Percentiles rank a stretch among this genome's conserved stretches.
Evolutionary conservation across 2,797 vertebrate species (phyloP).

Genomic region (Pseudochirops cupreus): DNA sequence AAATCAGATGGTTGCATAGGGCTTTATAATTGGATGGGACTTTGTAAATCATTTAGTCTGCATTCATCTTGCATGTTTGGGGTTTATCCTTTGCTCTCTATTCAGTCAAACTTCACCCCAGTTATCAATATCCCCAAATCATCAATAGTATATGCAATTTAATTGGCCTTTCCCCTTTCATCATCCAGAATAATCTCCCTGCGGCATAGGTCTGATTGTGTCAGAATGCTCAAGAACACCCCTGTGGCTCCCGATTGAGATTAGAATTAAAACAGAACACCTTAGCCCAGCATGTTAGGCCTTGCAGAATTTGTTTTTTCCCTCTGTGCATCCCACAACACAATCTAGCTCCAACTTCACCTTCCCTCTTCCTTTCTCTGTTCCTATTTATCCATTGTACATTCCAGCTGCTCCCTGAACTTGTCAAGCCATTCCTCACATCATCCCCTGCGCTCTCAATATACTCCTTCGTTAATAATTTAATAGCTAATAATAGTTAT

Average conservation of each 20-base stretch:
- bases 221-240: neutral
- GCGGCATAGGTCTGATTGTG: neutral
- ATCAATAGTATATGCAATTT: too few species aligned
- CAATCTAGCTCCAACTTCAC: too few species aligned
- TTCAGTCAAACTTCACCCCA: neutral
- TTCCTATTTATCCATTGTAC: neutral
- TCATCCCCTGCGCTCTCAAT: neutral
- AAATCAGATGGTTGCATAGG: neutral
- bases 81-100: neutral
- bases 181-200: neutral
- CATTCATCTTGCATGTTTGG: neutral
- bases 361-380: neutral
- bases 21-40: neutral
- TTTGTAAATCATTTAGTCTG: neutral
- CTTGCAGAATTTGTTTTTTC: neutral
- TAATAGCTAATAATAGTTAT: neutral
- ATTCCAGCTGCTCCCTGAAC: neutral
- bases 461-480: neutral
- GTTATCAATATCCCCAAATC: neutral
- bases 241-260: neutral
- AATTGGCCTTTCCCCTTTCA: neutral
- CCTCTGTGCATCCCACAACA: neutral
- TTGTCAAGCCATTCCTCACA: neutral
- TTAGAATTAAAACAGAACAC: neutral
- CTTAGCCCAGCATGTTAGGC: neutral